phyloP scores from a whole-genome alignment of 1,140 invertebrate genomes.

The Conopomorpha cramerella region DNA sequence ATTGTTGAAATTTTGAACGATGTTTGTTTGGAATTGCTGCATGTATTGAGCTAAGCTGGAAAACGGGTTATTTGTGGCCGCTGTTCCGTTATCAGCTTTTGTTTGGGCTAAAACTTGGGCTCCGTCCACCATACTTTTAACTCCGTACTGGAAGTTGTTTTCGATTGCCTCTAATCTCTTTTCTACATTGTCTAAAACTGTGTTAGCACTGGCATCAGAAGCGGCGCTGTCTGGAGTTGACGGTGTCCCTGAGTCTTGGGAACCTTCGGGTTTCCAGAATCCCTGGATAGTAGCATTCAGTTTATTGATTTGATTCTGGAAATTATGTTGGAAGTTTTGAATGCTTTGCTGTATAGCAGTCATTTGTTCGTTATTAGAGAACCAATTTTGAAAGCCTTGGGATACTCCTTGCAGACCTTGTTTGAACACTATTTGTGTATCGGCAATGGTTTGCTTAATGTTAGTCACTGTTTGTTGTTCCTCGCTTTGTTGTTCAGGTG shows the following conservation, averaged over 20 bases:
- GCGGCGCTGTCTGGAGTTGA: not conserved
- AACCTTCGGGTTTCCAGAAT: constrained; percentile 14
- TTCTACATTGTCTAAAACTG: constrained; percentile 13
- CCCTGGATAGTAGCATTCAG: constrained; percentile 23
- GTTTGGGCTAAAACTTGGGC: constrained; percentile 20
- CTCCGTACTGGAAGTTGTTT: constrained; percentile 22
- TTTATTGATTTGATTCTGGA: constrained; percentile 22
- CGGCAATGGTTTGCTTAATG: constrained; percentile 22
- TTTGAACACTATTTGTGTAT: constrained; percentile 20
- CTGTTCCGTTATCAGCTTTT: constrained; percentile 22
- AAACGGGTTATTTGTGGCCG: constrained; percentile 5
- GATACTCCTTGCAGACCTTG: constrained; percentile 22
- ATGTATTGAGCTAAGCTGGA: constrained; percentile 6
- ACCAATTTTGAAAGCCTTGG: constrained; percentile 23
- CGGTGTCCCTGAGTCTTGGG: no score
- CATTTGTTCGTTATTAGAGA: constrained; percentile 21
- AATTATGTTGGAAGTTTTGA: constrained; percentile 19
- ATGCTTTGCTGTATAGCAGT: constrained; percentile 22
- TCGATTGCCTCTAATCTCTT: constrained; percentile 20
- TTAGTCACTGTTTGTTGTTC: constrained; percentile 15
- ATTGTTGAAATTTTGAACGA: constrained; percentile 6
- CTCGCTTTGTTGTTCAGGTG: constrained; percentile 23
- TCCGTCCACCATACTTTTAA: constrained; percentile 26
- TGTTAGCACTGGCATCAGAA: constrained; percentile 2
- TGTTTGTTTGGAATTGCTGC: constrained; percentile 4